A percentile compares a stretch with the other conserved stretches of the same genome.
phyloP scores from a whole-genome alignment of 2,797 vertebrate genomes.

The Anguilla pacifica region DNA sequence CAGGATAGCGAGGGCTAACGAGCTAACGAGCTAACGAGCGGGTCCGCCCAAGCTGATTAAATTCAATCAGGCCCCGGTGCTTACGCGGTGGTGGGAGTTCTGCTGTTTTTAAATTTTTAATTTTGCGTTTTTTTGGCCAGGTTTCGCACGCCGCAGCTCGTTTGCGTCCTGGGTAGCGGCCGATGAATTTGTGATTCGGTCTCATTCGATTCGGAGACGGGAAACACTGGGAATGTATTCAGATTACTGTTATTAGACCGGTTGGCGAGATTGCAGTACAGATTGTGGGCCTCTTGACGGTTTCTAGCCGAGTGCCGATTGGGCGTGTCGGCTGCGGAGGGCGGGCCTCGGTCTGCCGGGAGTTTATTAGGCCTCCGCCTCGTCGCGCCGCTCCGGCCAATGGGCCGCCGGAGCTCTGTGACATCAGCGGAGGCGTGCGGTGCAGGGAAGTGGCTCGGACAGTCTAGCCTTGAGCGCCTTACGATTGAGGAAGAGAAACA shows the following conservation, averaged over 20 bases:
- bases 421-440: too few relatives aligned
- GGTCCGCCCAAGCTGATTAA: neutral
- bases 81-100: neutral
- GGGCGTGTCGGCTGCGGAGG: too few relatives aligned
- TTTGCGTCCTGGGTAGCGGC: neutral
- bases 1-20: neutral
- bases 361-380: neutral
- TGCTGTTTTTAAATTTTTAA: neutral
- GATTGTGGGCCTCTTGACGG: neutral
- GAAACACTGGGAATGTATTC: neutral
- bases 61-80: neutral
- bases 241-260: neutral
- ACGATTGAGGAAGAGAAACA: too few relatives aligned
- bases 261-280: neutral
- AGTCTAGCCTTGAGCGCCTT: too few relatives aligned
- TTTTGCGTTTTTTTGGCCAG: neutral
- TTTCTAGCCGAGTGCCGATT: neutral
- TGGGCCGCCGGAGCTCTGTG: neutral
- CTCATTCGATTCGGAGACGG: neutral
- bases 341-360: too few relatives aligned
- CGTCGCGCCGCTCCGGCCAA: neutral
- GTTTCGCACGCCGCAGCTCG: neutral
- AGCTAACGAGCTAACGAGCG: too few relatives aligned
- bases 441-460: too few relatives aligned
- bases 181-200: neutral